Percentiles rank a stretch among this genome's conserved stretches.
These are phyloP conservation scores for Probosciger aterrimus DNA, from an alignment of 2,113 vertebrate species.

Conservation along the genomic window DNA sequence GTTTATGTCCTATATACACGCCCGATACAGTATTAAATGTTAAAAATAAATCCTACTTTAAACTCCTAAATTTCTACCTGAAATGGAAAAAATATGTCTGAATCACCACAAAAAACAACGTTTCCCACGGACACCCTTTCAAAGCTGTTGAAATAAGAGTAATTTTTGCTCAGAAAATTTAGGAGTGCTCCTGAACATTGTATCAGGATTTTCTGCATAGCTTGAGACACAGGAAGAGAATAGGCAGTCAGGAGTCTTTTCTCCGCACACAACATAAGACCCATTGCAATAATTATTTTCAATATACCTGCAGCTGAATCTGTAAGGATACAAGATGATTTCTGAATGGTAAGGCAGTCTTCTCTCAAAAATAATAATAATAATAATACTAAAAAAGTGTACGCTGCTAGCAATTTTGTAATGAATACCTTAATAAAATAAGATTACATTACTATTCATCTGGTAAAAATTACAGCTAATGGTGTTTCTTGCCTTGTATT, in stretches of 20 bases:
- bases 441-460: background rate
- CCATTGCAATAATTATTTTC: background rate
- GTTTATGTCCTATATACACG: background rate
- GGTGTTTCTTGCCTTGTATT: background rate
- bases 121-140: constrained; percentile 8
- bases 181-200: background rate
- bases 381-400: background rate
- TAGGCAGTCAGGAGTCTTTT: background rate
- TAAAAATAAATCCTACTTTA: constrained; percentile 37
- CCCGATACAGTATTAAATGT: background rate
- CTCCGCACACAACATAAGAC: background rate
- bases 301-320: background rate
- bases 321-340: background rate
- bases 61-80: background rate
- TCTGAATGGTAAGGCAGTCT: background rate
- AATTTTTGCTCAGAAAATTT: background rate
- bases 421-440: constrained; percentile 12
- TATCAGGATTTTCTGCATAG: background rate
- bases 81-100: background rate
- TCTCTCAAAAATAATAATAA: background rate
- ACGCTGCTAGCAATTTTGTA: background rate
- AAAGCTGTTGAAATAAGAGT: constrained; percentile 8
- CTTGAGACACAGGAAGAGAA: background rate
- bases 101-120: background rate
- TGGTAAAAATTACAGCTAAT: background rate